Base-by-base conservation (phyloP, 2,888 invertebrate genomes). In the Apodemia hepburni region DNA sequence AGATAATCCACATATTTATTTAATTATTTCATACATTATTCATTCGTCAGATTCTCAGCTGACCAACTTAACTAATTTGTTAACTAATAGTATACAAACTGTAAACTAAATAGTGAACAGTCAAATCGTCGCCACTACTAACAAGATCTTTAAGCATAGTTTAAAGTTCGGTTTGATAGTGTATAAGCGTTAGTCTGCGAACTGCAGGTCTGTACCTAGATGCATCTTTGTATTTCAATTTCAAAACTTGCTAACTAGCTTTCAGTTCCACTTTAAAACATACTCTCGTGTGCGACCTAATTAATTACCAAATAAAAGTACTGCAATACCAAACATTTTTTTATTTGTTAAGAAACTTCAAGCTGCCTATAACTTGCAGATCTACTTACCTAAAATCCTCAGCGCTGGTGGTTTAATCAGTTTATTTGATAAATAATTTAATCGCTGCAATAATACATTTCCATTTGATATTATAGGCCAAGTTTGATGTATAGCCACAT, bases 121-220 rank as follows among this genome's bases (percentile, higher is more conserved):
- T 73, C 73, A 73, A 77, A 77, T 80, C 80, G 83, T 82, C 73
- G 77, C 80, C 78, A 74, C 79, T 79, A 76, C 83, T 87, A 88
- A 88, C 87, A 84, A 88, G 85, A 90, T 89, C 88, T 86, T 88
- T 87, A 85, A 86, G 78, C 80, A 77, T 76, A 84, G 84, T 85
- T 84, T 82, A 81, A 84, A 81, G 84, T 81, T 81, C 74, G 83
- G 85, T 83, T 79, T 84, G 83, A 86, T 88, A 81, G 82, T 85
- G 78, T 38, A 38, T 87, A 87, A 87, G 76, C 78, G 88, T 88
- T 88, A 85, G 86, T 79, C 80, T 79, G 74, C 75, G 79, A 81
- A 83, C 82, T 83, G 82, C 70, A 80, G 80, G 80, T 79, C 22
- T 54, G 27, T 54, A 54, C 54, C 54, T 54, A 15, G 54, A 27